A percentile compares a stretch with the other conserved stretches of the same genome.
Conservation (phyloP, 2,797 vertebrate species). For the Myoxocephalus aenaeus region DNA sequence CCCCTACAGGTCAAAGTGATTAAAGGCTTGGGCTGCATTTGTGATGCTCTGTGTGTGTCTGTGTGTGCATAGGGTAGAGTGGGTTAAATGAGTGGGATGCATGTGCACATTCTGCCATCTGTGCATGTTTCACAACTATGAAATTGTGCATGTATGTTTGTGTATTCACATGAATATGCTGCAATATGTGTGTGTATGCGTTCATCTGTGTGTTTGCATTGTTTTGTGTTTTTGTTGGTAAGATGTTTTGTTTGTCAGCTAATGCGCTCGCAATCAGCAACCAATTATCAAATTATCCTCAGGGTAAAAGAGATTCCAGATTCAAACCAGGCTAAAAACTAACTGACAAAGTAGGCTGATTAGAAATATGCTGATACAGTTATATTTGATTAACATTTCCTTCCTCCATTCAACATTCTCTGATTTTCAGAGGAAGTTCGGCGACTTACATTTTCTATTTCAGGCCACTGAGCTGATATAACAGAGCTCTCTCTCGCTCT, state of each 20-base stretch:
- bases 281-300: constrained; percentile 4
- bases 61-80: background rate
- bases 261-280: background rate
- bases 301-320: constrained; percentile 20
- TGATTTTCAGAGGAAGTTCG: constrained; percentile 58
- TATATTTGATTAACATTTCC: constrained; percentile 62
- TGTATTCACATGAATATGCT: background rate
- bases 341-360: constrained; percentile 17
- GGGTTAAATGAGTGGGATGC: background rate
- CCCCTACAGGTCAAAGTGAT: constrained; percentile 73
- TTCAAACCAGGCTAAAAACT: constrained; percentile 22
- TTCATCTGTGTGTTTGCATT: background rate
- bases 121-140: constrained; percentile 5
- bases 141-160: background rate
- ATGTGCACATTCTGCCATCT: background rate
- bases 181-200: background rate
- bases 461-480: constrained; percentile 28
- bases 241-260: background rate
- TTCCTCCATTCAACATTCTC: constrained; percentile 62
- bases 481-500: background rate
- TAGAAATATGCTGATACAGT: constrained; percentile 24
- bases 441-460: constrained; percentile 61
- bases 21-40: background rate
- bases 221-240: background rate
- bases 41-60: background rate